A percentile compares a stretch with the other conserved stretches of the same genome.
These are phyloP conservation scores for Phymanthus crucifer DNA, from an alignment of 92 coral and sea anemone genomes.

Conservation along the genomic window DNA sequence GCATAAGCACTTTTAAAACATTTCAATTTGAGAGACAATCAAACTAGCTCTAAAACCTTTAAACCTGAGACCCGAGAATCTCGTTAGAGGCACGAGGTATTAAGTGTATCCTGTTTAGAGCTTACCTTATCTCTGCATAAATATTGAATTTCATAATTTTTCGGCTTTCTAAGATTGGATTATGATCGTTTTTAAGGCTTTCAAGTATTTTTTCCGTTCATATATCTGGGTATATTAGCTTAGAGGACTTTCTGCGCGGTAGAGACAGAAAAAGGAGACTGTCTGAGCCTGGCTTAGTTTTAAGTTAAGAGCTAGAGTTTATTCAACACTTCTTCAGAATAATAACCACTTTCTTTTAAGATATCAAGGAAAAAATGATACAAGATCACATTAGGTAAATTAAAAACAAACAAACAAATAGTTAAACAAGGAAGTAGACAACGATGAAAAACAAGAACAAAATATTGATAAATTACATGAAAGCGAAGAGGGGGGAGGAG, in stretches of 20 bases:
- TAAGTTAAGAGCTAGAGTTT: background rate
- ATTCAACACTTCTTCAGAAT: background rate
- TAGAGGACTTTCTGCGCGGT: background rate
- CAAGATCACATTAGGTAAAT: background rate
- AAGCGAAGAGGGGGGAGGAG: background rate
- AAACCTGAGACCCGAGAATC: background rate
- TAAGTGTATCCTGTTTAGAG: background rate
- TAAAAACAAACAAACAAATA: background rate
- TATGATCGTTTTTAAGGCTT: background rate
- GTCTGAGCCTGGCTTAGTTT: background rate
- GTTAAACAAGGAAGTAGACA: background rate
- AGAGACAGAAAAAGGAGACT: background rate
- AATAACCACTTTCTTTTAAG: background rate
- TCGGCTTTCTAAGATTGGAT: background rate
- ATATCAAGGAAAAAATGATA: background rate
- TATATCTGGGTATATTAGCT: background rate
- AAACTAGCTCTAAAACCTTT: background rate
- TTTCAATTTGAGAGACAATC: background rate
- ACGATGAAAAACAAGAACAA: background rate
- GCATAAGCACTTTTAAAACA: background rate
- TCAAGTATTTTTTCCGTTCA: background rate
- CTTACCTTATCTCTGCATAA: background rate
- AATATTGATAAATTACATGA: too few species aligned
- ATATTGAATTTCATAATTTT: slow-evolving; percentile 5
- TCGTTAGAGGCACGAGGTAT: background rate